Conservation (phyloP, 2,113 vertebrate species). For the Protobothrops flavoviridis region DNA sequence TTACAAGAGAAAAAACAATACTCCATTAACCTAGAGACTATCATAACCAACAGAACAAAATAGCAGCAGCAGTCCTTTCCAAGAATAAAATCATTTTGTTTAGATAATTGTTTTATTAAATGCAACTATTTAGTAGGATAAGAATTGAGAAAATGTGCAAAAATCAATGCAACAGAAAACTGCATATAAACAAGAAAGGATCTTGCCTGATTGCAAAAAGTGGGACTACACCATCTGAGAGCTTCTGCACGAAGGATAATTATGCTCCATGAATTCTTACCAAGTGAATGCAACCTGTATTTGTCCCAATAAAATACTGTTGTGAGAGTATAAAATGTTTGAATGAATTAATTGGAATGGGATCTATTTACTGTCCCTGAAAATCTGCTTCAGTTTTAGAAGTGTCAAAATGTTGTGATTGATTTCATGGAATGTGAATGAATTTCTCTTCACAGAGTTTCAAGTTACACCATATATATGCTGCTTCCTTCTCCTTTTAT, state of each 20-base stretch:
- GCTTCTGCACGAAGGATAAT: background rate
- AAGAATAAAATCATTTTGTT: background rate
- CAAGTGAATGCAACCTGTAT: background rate
- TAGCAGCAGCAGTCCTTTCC: background rate
- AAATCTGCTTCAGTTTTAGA: background rate
- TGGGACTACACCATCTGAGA: background rate
- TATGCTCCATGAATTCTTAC: constrained; percentile 26
- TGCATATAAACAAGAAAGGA: background rate
- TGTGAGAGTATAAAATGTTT: constrained; percentile 8
- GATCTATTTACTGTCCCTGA: background rate
- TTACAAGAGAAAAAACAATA: background rate
- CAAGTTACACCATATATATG: background rate
- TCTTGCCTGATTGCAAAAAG: constrained; percentile 17
- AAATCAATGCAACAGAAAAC: background rate
- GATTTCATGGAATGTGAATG: background rate
- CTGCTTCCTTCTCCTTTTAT: background rate
- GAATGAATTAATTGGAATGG: background rate
- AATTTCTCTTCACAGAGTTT: background rate
- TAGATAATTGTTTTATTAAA: background rate
- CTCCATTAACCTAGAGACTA: background rate
- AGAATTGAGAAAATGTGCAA: background rate
- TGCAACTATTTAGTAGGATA: constrained; percentile 5
- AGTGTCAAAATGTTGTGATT: background rate
- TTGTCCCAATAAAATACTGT: constrained; percentile 2
- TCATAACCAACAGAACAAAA: background rate